Base-by-base conservation (phyloP, 64 coral and sea anemone species). In the Acropora yongei region DNA sequence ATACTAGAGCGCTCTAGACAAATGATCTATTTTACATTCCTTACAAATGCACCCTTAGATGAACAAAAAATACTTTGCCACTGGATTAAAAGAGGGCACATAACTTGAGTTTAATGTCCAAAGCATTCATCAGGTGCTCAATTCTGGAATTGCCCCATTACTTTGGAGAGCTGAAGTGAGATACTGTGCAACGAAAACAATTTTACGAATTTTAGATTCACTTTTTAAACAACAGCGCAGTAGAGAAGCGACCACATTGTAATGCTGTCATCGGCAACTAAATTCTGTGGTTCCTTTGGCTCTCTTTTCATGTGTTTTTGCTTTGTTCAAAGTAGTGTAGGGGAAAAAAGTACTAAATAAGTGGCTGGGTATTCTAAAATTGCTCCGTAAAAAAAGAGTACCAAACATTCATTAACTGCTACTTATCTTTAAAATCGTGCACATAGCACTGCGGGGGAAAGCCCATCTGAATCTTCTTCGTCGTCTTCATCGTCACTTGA, bases 341-440 rank as follows among this genome's bases (percentile, higher is more conserved):
- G 67, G 67, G 20, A 69, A 69, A 69, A 69, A 69, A n/a, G 17
- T 69, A 69, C 67, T 20, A 69, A 69, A n/a, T 69, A 69, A 69
- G 17, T 69, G 67, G 61, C 10, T 71, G 67, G 67, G 67, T 71
- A 71, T 71, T 71, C 67, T 71, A 71, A 71, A 71, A 71, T 71
- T 71, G 67, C 13, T 8, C 51, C 8, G 14, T 44, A 67, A 80
- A 45, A 18, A 68, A 68, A 80, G 11, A 43, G 8, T 90, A 90
- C 18, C 76, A 19, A 90, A 76, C 88, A 90, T 79, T 80, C 88
- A 41, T 90, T 80, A 63, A 69, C 4, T n/a, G 49, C 30, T 11
- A 66, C 19, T 91, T 91, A 57, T 74, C 79, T 74, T 83, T 91
- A 17, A 57, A 82, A 91, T 91, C 67, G 42, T 80, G 89, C 78